Evolutionary conservation across 2,888 invertebrate species (phyloP).

Genomic region (Gastracanthus pulcherrimus): DNA sequence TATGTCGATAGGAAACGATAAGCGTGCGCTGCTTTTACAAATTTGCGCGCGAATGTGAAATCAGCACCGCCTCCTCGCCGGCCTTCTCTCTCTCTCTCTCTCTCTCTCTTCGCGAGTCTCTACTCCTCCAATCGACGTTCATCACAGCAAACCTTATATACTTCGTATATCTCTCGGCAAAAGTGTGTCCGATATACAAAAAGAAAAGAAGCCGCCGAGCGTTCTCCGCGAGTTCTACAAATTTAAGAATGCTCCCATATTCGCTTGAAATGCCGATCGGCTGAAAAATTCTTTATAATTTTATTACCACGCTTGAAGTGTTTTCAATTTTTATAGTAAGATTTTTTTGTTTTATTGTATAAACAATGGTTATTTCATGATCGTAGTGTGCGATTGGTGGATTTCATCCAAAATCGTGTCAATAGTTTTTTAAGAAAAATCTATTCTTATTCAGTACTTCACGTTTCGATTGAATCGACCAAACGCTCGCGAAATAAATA

Average conservation of each 20-base stretch:
- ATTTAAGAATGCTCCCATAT: conserved; percentile 16
- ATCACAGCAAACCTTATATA: conserved; percentile 47
- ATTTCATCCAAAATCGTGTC: too few relatives aligned
- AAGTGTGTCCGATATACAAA: background rate
- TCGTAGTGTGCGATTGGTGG: too few relatives aligned
- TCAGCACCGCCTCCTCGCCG: conserved; percentile 24
- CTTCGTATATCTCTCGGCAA: background rate
- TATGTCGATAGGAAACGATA: conserved; percentile 28
- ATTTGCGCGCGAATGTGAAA: background rate
- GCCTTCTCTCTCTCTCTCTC: conserved; percentile 16
- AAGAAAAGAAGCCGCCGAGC: background rate
- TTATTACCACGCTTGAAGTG: background rate
- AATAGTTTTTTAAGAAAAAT: too few relatives aligned
- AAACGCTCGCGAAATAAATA: background rate
- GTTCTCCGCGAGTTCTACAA: background rate
- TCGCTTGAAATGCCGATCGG: background rate
- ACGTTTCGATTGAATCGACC: too few relatives aligned
- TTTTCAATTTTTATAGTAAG: too few relatives aligned
- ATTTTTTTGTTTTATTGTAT: too few relatives aligned
- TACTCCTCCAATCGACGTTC: conserved; percentile 27
- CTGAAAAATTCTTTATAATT: conserved; percentile 21
- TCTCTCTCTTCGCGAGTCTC: background rate
- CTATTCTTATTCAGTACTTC: too few relatives aligned
- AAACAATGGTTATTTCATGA: too few relatives aligned
- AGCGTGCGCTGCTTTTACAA: conserved; percentile 25